Percentiles rank a stretch among this genome's conserved stretches.
Conservation (phyloP, 2,113 vertebrate genomes). For the Procavia capensis region DNA sequence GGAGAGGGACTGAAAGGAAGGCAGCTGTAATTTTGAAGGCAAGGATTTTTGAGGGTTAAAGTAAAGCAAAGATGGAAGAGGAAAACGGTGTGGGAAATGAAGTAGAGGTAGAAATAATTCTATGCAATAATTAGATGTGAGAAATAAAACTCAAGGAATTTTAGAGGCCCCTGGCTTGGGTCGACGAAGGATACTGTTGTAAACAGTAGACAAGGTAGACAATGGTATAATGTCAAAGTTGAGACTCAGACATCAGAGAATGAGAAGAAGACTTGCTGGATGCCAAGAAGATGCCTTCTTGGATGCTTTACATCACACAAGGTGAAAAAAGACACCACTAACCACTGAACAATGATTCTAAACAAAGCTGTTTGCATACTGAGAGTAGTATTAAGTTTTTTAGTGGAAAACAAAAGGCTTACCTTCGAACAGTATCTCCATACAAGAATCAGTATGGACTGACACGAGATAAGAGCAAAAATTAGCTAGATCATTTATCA, state of each 20-base stretch:
- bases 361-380: not conserved
- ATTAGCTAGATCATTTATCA: not conserved
- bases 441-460: not conserved
- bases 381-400: not conserved
- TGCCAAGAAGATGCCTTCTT: not conserved
- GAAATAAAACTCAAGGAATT: not conserved
- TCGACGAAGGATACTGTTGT: not conserved
- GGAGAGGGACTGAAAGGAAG: not conserved
- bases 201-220: not conserved
- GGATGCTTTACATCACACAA: not conserved
- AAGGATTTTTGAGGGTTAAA: not conserved
- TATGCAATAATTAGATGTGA: not conserved
- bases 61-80: not conserved
- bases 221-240: not conserved
- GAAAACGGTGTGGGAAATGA: accelerated
- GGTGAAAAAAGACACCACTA: not conserved
- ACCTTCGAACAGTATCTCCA: not conserved
- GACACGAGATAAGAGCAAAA: not conserved
- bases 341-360: not conserved
- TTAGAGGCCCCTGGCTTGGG: accelerated
- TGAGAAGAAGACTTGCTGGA: not conserved
- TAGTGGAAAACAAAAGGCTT: not conserved
- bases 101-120: not conserved
- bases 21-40: not conserved
- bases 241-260: not conserved